These are phyloP conservation scores for Boleophthalmus pectinirostris DNA, from an alignment of 2,113 vertebrate genomes.

Conservation along the genomic window DNA sequence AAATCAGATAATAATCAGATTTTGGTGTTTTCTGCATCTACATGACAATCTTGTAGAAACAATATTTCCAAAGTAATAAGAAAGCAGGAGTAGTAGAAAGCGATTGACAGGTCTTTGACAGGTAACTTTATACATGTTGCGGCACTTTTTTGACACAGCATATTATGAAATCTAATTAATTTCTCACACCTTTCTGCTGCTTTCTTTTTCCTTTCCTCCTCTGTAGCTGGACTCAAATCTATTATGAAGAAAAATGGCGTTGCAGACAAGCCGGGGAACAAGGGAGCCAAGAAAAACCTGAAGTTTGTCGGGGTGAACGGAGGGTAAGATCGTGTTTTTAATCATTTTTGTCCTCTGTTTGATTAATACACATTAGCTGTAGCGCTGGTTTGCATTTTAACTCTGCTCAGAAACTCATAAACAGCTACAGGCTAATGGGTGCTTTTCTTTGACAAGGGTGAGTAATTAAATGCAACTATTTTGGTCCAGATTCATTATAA, in stretches of 20 bases:
- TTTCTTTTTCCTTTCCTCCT: conserved; percentile 59
- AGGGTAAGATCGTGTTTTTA: conserved; percentile 83
- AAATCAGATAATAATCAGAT: too few relatives aligned
- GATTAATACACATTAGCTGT: conserved; percentile 19
- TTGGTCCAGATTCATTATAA: neutral
- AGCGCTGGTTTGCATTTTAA: neutral
- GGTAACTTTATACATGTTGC: neutral
- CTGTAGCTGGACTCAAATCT: conserved; percentile 91
- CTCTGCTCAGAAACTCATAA: neutral
- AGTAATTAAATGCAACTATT: neutral
- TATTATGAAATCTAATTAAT: conserved; percentile 13
- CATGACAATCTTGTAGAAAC: neutral
- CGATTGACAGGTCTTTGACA: neutral
- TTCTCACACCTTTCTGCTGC: conserved; percentile 15
- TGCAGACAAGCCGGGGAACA: conserved; percentile 86
- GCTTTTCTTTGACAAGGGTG: neutral
- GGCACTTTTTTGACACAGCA: neutral
- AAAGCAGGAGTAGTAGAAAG: neutral
- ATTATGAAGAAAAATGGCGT: conserved; percentile 98
- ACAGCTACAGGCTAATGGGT: neutral
- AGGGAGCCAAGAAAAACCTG: conserved; percentile 97
- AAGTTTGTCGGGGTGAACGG: conserved; percentile 99
- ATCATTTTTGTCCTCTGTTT: conserved; percentile 19
- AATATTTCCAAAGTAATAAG: neutral
- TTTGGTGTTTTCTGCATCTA: neutral